Conservation (phyloP, 2,113 vertebrate species). For the Pelvicachromis taeniatus region DNA sequence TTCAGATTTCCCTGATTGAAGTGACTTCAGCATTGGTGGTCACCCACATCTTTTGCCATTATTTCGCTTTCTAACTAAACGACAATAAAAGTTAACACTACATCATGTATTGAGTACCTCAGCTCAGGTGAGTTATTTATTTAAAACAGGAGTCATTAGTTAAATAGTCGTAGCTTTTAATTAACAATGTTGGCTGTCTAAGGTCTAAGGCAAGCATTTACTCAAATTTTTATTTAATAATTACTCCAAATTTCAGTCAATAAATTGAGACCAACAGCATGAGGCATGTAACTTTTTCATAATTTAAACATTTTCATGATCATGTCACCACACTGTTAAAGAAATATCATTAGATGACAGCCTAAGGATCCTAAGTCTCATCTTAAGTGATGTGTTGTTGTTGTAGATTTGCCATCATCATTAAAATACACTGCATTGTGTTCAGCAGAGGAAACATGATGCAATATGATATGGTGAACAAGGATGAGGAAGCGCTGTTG, state of each 20-base stretch:
- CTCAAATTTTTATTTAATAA: neutral
- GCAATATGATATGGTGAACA: rapidly evolving
- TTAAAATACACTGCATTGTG: neutral
- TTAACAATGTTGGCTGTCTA: neutral
- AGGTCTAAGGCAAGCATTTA: neutral
- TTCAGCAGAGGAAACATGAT: neutral
- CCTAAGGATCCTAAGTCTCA: neutral
- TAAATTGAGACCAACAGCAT: neutral
- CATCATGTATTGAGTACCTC: neutral
- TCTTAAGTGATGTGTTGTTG: neutral
- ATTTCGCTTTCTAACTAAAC: neutral
- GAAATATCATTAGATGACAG: neutral
- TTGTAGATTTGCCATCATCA: neutral
- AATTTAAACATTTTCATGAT: neutral
- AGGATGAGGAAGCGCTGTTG: neutral
- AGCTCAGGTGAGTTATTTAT: neutral
- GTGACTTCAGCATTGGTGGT: neutral
- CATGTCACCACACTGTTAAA: neutral
- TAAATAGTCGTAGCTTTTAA: neutral
- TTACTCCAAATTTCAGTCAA: neutral
- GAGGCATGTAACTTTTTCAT: neutral
- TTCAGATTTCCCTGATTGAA: neutral
- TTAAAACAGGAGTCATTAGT: rapidly evolving
- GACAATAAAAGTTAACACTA: neutral
- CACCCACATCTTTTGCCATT: neutral